phyloP scores from a whole-genome alignment of 2,888 invertebrate genomes.

The Polydrusus pterygomalis region DNA sequence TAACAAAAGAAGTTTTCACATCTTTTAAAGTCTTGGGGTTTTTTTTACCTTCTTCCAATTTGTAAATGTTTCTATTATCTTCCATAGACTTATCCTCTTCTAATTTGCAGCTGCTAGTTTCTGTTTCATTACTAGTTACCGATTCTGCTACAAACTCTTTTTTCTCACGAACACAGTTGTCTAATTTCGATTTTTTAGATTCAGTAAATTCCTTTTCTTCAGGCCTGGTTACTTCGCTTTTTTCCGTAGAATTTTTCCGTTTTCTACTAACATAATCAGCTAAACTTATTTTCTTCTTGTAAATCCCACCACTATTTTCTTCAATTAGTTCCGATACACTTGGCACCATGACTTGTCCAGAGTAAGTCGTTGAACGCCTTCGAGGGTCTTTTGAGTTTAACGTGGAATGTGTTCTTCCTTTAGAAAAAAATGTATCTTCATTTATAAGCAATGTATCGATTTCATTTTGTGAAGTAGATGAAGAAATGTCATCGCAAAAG shows the following conservation, averaged over 20 bases:
- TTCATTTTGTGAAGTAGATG: slow-evolving; percentile 34
- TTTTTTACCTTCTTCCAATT: slow-evolving; percentile 5
- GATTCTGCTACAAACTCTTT: not conserved
- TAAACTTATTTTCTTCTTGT: slow-evolving; percentile 60
- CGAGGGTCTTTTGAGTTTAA: slow-evolving; percentile 41
- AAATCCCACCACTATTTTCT: slow-evolving; percentile 31
- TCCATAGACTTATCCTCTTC: not conserved
- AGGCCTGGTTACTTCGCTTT: not conserved
- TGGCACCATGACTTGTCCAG: slow-evolving; percentile 46
- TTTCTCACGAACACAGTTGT: not conserved
- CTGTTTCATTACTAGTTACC: not conserved
- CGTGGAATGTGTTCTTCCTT: not conserved
- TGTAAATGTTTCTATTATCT: not conserved
- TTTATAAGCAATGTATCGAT: not conserved
- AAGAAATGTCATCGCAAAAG: slow-evolving; percentile 37
- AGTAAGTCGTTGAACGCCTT: slow-evolving; percentile 17
- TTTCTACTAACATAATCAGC: slow-evolving; percentile 65
- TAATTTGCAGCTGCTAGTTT: not conserved
- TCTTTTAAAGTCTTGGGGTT: slow-evolving; percentile 23
- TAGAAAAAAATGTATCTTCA: not conserved
- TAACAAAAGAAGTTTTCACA: slow-evolving; percentile 46
- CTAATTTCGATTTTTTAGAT: slow-evolving; percentile 36
- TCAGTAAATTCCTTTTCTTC: slow-evolving; percentile 41
- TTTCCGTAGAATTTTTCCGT: slow-evolving; percentile 55
- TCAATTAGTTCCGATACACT: slow-evolving; percentile 56